Conservation (phyloP, 2,888 invertebrate genomes). For the Ectemnius cavifrons region DNA sequence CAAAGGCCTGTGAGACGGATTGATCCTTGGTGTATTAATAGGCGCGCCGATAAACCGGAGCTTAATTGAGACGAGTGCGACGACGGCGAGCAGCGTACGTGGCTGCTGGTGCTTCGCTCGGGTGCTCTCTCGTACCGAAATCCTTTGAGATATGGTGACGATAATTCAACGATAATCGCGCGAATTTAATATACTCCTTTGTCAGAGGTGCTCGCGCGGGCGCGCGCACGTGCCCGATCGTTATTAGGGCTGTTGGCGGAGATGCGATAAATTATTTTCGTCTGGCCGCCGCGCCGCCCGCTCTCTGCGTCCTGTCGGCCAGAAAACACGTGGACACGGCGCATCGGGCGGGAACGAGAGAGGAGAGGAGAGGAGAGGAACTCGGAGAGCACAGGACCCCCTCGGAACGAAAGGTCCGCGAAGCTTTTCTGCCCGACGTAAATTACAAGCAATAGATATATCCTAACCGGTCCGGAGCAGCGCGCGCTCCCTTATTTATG, state of each 20-base stretch:
- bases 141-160: not conserved
- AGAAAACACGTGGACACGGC: conserved; percentile 42
- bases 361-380: conserved; percentile 9
- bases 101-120: too few species aligned
- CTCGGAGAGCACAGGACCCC: conserved; percentile 12
- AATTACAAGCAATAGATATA: conserved; percentile 66
- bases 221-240: conserved; percentile 10
- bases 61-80: too few species aligned
- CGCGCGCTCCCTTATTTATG: conserved; percentile 61
- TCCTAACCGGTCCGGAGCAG: conserved; percentile 63
- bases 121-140: not conserved
- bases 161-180: conserved; percentile 27
- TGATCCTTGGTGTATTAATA: too few species aligned
- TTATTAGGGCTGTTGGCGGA: conserved; percentile 30
- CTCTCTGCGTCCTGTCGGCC: conserved; percentile 16
- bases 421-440: conserved; percentile 62
- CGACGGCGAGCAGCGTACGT: too few species aligned
- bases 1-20: too few species aligned
- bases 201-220: conserved; percentile 33
- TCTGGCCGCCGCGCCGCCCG: conserved; percentile 39
- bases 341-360: not conserved
- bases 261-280: conserved; percentile 52
- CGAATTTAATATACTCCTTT: conserved; percentile 34
- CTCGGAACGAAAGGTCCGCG: conserved; percentile 39
- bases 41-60: too few species aligned